A percentile compares a stretch with the other conserved stretches of the same genome.
These are phyloP conservation scores for Gibbula magus DNA, from an alignment of 2,888 invertebrate genomes.

Conservation along the genomic window DNA sequence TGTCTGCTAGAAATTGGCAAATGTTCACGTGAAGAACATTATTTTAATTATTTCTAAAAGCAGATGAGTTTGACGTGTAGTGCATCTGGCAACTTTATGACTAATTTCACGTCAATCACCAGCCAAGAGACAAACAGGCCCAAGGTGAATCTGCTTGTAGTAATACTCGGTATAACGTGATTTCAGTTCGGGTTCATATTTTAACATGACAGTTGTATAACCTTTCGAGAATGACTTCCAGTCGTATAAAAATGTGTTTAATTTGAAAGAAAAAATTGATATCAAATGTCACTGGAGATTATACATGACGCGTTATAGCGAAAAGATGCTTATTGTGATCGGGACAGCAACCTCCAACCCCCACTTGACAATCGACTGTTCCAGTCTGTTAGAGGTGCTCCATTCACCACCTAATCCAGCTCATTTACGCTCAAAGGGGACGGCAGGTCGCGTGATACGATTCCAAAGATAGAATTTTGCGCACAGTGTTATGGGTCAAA, in stretches of 20 bases:
- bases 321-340: neutral
- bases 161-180: neutral
- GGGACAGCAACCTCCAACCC: neutral
- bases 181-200: neutral
- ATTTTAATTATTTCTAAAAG: too few relatives aligned
- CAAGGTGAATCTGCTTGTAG: neutral
- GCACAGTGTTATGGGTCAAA: slow-evolving; percentile 4
- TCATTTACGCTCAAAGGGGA: neutral
- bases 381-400: neutral
- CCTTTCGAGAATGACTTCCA: too few relatives aligned
- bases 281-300: neutral
- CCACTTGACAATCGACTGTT: neutral
- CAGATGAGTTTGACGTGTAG: neutral
- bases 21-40: too few relatives aligned
- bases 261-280: neutral
- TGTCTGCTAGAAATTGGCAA: too few relatives aligned
- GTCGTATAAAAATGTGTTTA: neutral
- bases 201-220: neutral
- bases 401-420: slow-evolving; percentile 3
- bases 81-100: slow-evolving; percentile 5
- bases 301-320: neutral
- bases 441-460: neutral
- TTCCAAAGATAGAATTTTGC: neutral
- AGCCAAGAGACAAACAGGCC: neutral
- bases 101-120: slow-evolving; percentile 4